Evolutionary conservation across 2,888 invertebrate species (phyloP).

Genomic region (Scaptodrosophila latifasciaeformis): DNA sequence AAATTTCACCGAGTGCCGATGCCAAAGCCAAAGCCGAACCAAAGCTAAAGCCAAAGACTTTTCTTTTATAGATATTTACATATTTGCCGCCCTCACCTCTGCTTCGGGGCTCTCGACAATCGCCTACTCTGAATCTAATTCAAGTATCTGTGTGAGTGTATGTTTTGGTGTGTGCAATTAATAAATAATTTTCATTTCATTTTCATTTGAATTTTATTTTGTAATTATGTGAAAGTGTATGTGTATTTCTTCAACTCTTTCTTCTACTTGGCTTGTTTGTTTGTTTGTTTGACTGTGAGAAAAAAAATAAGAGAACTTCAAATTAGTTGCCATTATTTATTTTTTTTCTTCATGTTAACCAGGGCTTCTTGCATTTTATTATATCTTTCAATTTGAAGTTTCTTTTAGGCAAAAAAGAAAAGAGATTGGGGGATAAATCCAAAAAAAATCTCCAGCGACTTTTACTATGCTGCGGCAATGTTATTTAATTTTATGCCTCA

Average conservation of each 20-base stretch:
- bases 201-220: constrained; percentile 59
- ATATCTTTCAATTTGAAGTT: no score
- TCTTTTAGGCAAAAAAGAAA: neutral
- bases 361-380: no score
- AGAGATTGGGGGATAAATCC: neutral
- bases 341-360: constrained; percentile 12
- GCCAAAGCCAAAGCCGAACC: neutral
- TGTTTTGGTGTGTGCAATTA: constrained; percentile 40
- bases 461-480: neutral
- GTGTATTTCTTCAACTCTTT: neutral
- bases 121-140: neutral
- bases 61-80: no score
- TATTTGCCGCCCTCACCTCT: constrained; percentile 5
- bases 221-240: constrained; percentile 60
- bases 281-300: constrained; percentile 22
- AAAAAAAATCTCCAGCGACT: no score
- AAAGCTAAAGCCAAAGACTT: neutral
- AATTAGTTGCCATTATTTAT: constrained; percentile 55
- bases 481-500: constrained; percentile 61
- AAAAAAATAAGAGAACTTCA: constrained; percentile 43
- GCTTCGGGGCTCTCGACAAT: no score
- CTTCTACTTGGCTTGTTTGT: constrained; percentile 13
- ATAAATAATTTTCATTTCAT: constrained; percentile 67
- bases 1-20: constrained; percentile 23
- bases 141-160: constrained; percentile 28